Conservation (phyloP, 2,113 vertebrate species). For the Daphoenositta chrysoptera region DNA sequence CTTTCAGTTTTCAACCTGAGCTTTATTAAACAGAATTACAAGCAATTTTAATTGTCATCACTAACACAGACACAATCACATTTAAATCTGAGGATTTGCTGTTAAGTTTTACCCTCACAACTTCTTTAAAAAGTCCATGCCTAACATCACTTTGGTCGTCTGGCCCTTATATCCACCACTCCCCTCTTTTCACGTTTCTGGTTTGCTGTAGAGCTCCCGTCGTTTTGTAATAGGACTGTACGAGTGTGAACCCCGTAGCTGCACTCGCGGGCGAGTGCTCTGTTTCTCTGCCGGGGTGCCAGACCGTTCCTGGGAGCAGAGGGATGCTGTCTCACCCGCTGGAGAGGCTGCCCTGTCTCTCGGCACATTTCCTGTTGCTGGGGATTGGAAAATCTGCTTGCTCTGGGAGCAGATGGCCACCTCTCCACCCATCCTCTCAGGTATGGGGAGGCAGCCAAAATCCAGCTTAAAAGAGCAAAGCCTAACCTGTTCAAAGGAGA, state of each 20-base stretch:
- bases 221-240: fast-evolving
- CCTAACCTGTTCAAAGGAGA: conserved; percentile 49
- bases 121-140: background rate
- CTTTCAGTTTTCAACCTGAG: background rate
- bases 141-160: fast-evolving
- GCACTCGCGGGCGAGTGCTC: fast-evolving
- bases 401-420: conserved; percentile 45
- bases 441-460: conserved; percentile 51
- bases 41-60: background rate
- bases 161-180: background rate
- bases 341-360: background rate
- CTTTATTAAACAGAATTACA: background rate
- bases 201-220: background rate
- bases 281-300: background rate
- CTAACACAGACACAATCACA: background rate
- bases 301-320: background rate
- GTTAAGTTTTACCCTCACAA: background rate
- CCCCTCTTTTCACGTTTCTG: background rate
- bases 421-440: conserved; percentile 53
- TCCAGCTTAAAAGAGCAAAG: conserved; percentile 47
- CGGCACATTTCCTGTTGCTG: background rate
- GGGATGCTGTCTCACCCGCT: background rate
- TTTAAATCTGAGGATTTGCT: background rate
- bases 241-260: fast-evolving
- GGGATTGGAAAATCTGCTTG: background rate